Evolutionary conservation across 2,113 vertebrate genomes (phyloP).

Genomic region (Entelurus aequoreus): DNA sequence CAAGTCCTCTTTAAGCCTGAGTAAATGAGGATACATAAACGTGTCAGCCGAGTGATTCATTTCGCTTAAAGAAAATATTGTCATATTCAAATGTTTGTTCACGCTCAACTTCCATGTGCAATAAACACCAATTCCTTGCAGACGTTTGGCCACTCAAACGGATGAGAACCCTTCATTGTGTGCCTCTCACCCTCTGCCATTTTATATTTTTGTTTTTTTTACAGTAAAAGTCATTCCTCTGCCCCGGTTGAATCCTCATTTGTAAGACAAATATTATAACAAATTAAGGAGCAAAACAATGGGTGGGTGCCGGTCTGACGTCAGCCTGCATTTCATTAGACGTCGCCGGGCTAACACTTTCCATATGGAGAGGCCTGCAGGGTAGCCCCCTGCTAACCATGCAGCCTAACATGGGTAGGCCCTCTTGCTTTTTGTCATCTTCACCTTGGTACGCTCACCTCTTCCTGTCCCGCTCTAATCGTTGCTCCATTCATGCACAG

Average conservation of each 20-base stretch:
- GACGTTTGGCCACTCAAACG: constrained; percentile 38
- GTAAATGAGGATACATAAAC: constrained; percentile 41
- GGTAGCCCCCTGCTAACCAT: constrained; percentile 69
- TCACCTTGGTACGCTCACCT: constrained; percentile 72
- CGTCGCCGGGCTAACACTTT: constrained; percentile 68
- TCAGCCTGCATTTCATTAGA: constrained; percentile 76
- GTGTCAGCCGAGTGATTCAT: constrained; percentile 26
- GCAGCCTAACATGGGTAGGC: constrained; percentile 54
- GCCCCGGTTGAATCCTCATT: constrained; percentile 59
- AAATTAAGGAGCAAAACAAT: constrained; percentile 75
- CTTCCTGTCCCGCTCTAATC: constrained; percentile 55
- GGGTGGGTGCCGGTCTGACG: constrained; percentile 69
- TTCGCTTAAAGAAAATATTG: constrained; percentile 20
- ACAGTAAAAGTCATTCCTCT: constrained; percentile 29
- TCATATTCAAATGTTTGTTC: constrained; percentile 46
- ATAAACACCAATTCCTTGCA: constrained; percentile 42
- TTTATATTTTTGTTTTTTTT: constrained; percentile 4
- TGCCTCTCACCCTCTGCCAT: constrained; percentile 28
- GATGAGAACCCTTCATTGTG: constrained; percentile 28
- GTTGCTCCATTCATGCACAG: constrained; percentile 23
- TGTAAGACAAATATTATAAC: constrained; percentile 77
- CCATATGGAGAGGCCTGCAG: constrained; percentile 74
- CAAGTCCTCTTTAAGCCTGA: constrained; percentile 12
- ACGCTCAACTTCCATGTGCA: constrained; percentile 47
- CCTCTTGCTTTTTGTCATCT: constrained; percentile 65